These are phyloP conservation scores for Rhagoletis zephyria DNA, from an alignment of 1,140 invertebrate genomes.

Conservation along the genomic window DNA sequence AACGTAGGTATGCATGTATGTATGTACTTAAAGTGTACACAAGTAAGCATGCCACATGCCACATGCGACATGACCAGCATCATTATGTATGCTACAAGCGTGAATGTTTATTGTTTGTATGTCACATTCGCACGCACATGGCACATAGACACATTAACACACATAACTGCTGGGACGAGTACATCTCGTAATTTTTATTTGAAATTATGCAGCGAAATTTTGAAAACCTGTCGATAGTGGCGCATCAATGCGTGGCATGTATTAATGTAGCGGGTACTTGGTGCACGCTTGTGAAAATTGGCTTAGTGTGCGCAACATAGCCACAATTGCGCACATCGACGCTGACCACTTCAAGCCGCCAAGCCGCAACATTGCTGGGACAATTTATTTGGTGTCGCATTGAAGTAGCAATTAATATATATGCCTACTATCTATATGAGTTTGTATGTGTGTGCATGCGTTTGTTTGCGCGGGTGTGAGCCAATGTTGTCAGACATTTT, in stretches of 20 bases:
- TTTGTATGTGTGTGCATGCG: no score
- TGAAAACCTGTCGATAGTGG: conserved; percentile 12
- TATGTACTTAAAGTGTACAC: no score
- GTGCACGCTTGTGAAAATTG: not conserved
- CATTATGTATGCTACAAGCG: not conserved
- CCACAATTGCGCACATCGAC: not conserved
- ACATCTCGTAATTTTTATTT: conserved; percentile 31
- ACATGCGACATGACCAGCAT: not conserved
- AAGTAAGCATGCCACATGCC: not conserved
- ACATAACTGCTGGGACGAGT: conserved; percentile 1
- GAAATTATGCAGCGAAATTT: conserved; percentile 40
- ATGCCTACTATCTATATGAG: no score
- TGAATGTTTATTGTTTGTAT: conserved; percentile 39
- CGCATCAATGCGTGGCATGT: conserved; percentile 20
- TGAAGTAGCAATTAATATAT: conserved; percentile 35
- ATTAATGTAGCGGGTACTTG: not conserved
- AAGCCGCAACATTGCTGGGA: conserved; percentile 22
- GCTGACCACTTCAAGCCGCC: conserved; percentile 21
- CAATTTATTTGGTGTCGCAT: conserved; percentile 50
- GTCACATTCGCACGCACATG: conserved; percentile 6
- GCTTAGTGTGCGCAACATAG: not conserved
- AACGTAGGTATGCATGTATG: no score
- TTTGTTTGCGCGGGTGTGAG: no score
- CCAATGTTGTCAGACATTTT: no score
- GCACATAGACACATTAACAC: not conserved